phyloP scores from a whole-genome alignment of 1,140 invertebrate species.

The Apis florea region DNA sequence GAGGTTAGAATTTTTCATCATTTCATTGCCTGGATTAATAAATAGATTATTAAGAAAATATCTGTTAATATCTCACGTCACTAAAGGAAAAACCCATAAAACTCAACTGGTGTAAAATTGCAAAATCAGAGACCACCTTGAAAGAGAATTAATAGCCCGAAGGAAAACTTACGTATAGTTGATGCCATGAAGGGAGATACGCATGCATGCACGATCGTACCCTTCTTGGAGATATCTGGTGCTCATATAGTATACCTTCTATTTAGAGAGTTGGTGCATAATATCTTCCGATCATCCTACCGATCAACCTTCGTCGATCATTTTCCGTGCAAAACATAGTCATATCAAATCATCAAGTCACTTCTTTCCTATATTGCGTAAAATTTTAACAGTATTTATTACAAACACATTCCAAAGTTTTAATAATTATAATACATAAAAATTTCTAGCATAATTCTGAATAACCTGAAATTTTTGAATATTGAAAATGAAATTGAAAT shows the following conservation, averaged over 20 bases:
- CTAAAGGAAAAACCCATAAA: neutral
- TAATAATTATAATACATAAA: neutral
- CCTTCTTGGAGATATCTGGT: neutral
- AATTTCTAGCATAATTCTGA: neutral
- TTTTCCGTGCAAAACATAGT: slow-evolving; percentile 14
- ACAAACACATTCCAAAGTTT: neutral
- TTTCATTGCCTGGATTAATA: neutral
- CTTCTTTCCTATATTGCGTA: neutral
- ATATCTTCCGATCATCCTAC: slow-evolving; percentile 30
- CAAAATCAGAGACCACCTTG: slow-evolving; percentile 28
- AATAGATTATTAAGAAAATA: neutral
- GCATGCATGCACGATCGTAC: slow-evolving; percentile 59
- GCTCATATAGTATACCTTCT: slow-evolving; percentile 24
- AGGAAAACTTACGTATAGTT: slow-evolving; percentile 10
- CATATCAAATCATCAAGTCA: neutral
- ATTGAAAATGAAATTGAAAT: neutral
- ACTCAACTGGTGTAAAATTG: slow-evolving; percentile 27
- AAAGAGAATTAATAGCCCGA: slow-evolving; percentile 25
- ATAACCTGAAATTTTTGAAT: neutral
- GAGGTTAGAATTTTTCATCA: neutral
- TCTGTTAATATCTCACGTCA: neutral
- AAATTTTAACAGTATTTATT: too few species aligned
- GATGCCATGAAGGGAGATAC: slow-evolving; percentile 51
- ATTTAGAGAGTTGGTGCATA: slow-evolving; percentile 1
- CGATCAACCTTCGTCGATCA: slow-evolving; percentile 1